Evolutionary conservation across 2,888 invertebrate genomes (phyloP).

Genomic region (Habroteleia sp.): DNA sequence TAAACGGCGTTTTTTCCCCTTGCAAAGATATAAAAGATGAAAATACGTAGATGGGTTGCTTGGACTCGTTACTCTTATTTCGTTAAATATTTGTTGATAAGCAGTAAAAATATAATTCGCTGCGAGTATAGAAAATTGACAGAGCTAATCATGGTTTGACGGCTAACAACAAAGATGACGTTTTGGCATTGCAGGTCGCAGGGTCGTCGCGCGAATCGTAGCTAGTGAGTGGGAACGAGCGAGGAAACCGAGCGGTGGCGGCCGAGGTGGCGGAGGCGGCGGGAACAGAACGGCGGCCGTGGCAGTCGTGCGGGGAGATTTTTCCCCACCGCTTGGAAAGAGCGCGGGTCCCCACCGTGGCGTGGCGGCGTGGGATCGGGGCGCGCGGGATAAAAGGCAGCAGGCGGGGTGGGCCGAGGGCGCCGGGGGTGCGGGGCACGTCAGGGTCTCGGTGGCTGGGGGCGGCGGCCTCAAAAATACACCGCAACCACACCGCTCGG

Average conservation of each 20-base stretch:
- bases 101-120: no score
- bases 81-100: no score
- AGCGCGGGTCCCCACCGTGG: conserved; percentile 73
- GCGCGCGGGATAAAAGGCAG: conserved; percentile 59
- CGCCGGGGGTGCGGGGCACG: conserved; percentile 64
- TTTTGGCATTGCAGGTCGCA: conserved; percentile 55
- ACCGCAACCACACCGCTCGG: conserved; percentile 81
- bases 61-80: no score
- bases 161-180: conserved; percentile 40
- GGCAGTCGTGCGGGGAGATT: conserved; percentile 70
- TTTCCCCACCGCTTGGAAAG: conserved; percentile 80
- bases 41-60: no score
- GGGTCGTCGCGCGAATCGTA: conserved; percentile 65
- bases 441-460: conserved; percentile 75
- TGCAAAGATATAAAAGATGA: no score
- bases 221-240: conserved; percentile 66
- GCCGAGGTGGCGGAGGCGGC: conserved; percentile 13
- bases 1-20: no score
- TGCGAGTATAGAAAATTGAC: conserved; percentile 1
- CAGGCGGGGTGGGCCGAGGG: conserved; percentile 66
- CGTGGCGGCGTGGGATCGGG: conserved; percentile 67
- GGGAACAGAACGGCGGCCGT: conserved; percentile 43
- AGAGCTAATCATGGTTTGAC: conserved; percentile 36
- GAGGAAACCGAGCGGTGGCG: conserved; percentile 18
- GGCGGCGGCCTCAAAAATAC: conserved; percentile 81